A percentile compares a stretch with the other conserved stretches of the same genome.
These are phyloP conservation scores for Tringa solitaria DNA, from an alignment of 2,113 vertebrate genomes.

Conservation along the genomic window DNA sequence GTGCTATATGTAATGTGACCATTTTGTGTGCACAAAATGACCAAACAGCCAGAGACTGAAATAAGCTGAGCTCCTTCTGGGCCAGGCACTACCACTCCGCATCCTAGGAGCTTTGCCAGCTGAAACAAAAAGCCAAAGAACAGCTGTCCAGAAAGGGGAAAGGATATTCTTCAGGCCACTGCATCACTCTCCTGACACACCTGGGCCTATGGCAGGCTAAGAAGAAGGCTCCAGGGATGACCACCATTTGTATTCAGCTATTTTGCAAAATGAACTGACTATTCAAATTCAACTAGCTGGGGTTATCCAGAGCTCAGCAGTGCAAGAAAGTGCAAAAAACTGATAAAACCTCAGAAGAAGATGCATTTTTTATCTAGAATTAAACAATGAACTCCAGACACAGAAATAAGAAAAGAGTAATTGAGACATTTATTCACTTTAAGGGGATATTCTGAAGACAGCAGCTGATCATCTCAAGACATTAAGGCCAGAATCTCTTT, in stretches of 20 bases:
- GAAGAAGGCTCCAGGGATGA: background rate
- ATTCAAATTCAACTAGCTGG: slow-evolving; percentile 14
- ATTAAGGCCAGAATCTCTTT: background rate
- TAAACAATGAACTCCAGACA: background rate
- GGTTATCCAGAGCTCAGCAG: background rate
- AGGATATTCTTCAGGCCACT: background rate
- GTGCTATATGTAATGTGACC: background rate
- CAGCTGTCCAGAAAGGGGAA: background rate
- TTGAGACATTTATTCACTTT: background rate
- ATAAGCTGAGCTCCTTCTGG: background rate
- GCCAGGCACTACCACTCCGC: background rate
- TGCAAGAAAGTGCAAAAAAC: background rate
- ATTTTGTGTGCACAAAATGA: background rate
- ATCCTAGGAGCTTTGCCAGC: background rate
- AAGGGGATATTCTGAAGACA: background rate
- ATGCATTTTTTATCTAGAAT: slow-evolving; percentile 27
- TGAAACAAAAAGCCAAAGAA: background rate
- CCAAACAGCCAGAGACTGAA: background rate
- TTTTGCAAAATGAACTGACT: background rate
- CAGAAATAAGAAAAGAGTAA: background rate
- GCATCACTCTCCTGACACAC: background rate
- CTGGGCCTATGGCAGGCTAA: background rate
- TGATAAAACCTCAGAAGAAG: slow-evolving; percentile 6
- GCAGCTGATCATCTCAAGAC: background rate
- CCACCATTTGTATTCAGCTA: background rate